Conservation (phyloP, 2,113 vertebrate genomes). For the human region DNA sequence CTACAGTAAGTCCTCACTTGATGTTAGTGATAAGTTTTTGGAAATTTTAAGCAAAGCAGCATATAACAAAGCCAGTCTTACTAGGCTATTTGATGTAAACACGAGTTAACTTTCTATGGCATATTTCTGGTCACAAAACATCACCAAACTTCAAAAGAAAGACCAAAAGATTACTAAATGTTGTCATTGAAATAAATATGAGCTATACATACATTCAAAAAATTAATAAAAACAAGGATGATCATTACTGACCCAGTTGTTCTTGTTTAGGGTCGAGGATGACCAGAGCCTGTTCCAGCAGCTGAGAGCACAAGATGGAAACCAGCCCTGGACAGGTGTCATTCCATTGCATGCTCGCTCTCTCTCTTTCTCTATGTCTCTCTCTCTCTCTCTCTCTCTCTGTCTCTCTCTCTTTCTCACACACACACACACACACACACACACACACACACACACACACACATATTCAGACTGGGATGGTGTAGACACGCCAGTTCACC, state of each 20-base stretch:
- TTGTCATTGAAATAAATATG: neutral
- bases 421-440: too few relatives aligned
- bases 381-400: too few relatives aligned
- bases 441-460: too few relatives aligned
- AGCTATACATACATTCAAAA: neutral
- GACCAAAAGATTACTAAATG: neutral
- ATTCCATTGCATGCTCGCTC: neutral
- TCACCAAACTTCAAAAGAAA: neutral
- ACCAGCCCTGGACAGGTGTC: neutral
- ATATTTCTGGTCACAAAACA: neutral
- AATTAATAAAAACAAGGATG: neutral
- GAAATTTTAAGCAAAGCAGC: neutral
- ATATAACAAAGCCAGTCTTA: neutral
- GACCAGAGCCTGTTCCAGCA: neutral
- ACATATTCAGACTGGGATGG: neutral
- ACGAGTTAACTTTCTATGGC: neutral
- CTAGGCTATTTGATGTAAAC: neutral
- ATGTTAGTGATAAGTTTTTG: neutral
- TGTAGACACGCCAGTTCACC: neutral
- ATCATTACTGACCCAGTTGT: neutral
- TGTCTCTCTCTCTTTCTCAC: too few relatives aligned
- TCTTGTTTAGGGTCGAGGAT: neutral
- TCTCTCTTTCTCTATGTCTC: too few relatives aligned
- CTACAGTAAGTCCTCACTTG: neutral
- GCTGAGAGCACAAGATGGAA: neutral